A percentile compares a stretch with the other conserved stretches of the same genome.
Conservation (phyloP, 2,888 invertebrate species). For the Daptonema setosum region DNA sequence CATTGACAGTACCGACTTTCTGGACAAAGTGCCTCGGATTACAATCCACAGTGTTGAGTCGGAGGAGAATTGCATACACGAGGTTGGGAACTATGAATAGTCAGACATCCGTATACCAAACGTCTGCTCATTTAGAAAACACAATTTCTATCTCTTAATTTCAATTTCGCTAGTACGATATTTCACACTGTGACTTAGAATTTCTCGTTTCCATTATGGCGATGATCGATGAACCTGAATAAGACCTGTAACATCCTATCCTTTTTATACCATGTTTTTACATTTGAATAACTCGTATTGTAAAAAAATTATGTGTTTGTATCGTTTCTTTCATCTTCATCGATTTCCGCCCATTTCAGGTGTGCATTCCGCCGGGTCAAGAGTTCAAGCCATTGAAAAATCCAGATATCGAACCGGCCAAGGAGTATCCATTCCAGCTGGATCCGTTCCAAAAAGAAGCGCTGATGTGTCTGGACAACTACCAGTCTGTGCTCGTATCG, state of each 20-base stretch:
- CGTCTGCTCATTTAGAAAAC: too few species aligned
- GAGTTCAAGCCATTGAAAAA: conserved; percentile 44
- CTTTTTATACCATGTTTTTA: too few species aligned
- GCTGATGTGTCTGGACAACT: conserved; percentile 65
- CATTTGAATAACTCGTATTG: too few species aligned
- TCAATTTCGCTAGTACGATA: too few species aligned
- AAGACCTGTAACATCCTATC: too few species aligned
- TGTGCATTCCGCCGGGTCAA: conserved; percentile 64
- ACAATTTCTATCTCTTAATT: too few species aligned
- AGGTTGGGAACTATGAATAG: conserved; percentile 38
- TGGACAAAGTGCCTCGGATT: conserved; percentile 45
- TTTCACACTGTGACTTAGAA: too few species aligned
- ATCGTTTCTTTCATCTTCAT: too few species aligned
- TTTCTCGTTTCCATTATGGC: too few species aligned
- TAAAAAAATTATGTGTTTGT: too few species aligned
- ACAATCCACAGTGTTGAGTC: conserved; percentile 69
- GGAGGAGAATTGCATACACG: conserved; percentile 77
- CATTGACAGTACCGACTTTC: background rate
- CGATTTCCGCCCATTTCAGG: too few species aligned
- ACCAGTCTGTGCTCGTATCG: conserved; percentile 89
- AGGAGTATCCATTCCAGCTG: conserved; percentile 73
- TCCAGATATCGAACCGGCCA: conserved; percentile 51
- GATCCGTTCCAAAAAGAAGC: conserved; percentile 76
- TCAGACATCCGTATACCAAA: background rate
- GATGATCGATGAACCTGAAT: too few species aligned